These are phyloP conservation scores for Neodon shergylaensis DNA, from an alignment of 2,113 vertebrate species.

Conservation along the genomic window DNA sequence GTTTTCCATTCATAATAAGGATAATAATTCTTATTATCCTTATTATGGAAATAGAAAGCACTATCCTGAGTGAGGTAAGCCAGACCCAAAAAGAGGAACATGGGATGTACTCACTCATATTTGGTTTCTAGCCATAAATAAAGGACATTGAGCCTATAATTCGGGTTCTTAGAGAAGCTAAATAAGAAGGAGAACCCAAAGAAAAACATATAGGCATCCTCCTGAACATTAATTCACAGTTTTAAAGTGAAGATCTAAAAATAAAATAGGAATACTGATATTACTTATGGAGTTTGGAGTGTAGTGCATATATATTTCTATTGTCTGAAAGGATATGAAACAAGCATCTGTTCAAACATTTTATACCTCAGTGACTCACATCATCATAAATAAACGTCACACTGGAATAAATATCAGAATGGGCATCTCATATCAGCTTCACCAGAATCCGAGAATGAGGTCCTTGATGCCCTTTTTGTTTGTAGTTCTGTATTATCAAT, in stretches of 20 bases:
- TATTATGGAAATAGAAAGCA: too few relatives aligned
- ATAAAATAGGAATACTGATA: neutral
- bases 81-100: too few relatives aligned
- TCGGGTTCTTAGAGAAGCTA: too few relatives aligned
- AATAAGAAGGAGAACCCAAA: too few relatives aligned
- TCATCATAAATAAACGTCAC: slow-evolving; percentile 10
- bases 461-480: neutral
- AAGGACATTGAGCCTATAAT: too few relatives aligned
- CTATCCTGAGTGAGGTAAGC: too few relatives aligned
- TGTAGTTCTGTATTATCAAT: neutral
- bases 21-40: neutral
- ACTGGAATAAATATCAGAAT: neutral
- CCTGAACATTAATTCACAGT: neutral
- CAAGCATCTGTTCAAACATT: neutral
- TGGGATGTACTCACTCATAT: too few relatives aligned
- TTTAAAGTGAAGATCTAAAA: neutral
- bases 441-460: neutral
- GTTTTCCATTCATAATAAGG: neutral
- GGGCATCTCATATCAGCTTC: neutral
- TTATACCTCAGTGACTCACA: neutral
- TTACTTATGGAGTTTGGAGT: neutral
- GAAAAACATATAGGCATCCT: too few relatives aligned
- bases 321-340: neutral
- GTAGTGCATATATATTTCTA: neutral
- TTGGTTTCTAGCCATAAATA: too few relatives aligned